Evolutionary conservation across 2,797 vertebrate genomes (phyloP).

Genomic region (Centroberyx gerrardi): DNA sequence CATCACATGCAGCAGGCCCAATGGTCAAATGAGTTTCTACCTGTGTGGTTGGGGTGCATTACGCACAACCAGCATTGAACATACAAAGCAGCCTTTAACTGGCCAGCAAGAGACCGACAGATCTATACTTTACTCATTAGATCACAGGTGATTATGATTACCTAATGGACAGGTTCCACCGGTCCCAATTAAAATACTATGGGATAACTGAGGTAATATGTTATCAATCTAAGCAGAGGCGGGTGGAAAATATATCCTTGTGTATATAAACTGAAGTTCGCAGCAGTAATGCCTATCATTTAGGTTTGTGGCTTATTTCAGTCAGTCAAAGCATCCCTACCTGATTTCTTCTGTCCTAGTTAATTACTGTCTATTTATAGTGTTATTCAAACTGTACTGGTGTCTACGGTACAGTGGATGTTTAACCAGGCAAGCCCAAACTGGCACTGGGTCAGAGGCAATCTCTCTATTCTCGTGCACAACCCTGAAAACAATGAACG

Average conservation of each 20-base stretch:
- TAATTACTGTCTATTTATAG: constrained; percentile 53
- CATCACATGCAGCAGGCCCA: too few species aligned
- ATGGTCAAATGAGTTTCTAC: too few species aligned
- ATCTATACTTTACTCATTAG: too few species aligned
- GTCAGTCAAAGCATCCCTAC: constrained; percentile 16
- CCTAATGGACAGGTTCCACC: too few species aligned
- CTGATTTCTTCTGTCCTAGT: constrained; percentile 2
- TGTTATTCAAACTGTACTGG: constrained; percentile 25
- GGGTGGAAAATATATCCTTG: not conserved
- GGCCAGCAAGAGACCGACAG: too few species aligned
- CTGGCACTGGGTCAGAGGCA: constrained; percentile 29
- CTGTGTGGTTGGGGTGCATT: too few species aligned
- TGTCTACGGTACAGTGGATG: constrained; percentile 25
- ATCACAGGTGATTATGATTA: too few species aligned
- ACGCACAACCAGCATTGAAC: too few species aligned
- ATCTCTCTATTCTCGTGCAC: constrained; percentile 41
- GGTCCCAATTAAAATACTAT: too few species aligned
- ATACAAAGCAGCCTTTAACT: too few species aligned
- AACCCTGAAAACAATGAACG: constrained; percentile 46
- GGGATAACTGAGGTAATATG: constrained; percentile 29
- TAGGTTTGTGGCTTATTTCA: constrained; percentile 20
- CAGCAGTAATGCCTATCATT: constrained; percentile 9
- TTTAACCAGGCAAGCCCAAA: constrained; percentile 33
- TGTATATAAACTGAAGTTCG: constrained; percentile 1
- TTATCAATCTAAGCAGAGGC: constrained; percentile 37